Evolutionary conservation across 2,888 invertebrate genomes (phyloP).

Genomic region (Amblyjoppa proteus): DNA sequence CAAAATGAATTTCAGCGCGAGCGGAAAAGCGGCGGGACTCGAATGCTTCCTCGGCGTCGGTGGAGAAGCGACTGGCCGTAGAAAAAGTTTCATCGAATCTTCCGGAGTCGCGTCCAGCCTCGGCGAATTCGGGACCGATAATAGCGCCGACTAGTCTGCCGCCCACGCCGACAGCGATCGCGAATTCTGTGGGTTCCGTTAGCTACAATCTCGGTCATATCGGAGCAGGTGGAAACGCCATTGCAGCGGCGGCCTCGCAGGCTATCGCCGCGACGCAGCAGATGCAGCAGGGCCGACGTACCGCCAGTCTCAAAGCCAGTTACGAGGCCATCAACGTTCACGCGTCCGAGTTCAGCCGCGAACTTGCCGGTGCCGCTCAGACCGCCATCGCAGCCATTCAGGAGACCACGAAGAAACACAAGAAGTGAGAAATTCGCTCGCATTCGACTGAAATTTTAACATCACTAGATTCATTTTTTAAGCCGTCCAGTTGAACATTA

Average conservation of each 20-base stretch:
- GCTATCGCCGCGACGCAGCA: slow-evolving; percentile 98
- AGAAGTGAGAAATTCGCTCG: slow-evolving; percentile 85
- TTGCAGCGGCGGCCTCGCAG: slow-evolving; percentile 97
- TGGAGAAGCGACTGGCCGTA: slow-evolving; percentile 86
- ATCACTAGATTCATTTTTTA: background rate
- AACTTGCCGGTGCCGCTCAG: slow-evolving; percentile 90
- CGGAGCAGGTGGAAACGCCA: slow-evolving; percentile 94
- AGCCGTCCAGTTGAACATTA: background rate
- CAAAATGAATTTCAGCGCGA: slow-evolving; percentile 84
- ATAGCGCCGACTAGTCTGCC: slow-evolving; percentile 78
- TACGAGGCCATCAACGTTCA: slow-evolving; percentile 94
- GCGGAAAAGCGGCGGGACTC: slow-evolving; percentile 92
- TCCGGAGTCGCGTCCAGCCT: slow-evolving; percentile 82
- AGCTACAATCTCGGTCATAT: slow-evolving; percentile 92
- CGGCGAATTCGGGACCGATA: slow-evolving; percentile 82
- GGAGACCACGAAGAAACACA: slow-evolving; percentile 88
- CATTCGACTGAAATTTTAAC: background rate
- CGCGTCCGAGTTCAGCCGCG: slow-evolving; percentile 90
- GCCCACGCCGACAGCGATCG: slow-evolving; percentile 79
- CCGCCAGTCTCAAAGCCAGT: slow-evolving; percentile 97
- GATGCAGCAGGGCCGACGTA: slow-evolving; percentile 97
- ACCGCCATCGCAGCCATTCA: slow-evolving; percentile 90
- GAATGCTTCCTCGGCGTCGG: slow-evolving; percentile 86
- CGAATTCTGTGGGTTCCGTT: slow-evolving; percentile 84
- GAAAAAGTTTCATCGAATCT: slow-evolving; percentile 82